Conservation (phyloP, 1,140 invertebrate species). For the Spodoptera frugiperda region DNA sequence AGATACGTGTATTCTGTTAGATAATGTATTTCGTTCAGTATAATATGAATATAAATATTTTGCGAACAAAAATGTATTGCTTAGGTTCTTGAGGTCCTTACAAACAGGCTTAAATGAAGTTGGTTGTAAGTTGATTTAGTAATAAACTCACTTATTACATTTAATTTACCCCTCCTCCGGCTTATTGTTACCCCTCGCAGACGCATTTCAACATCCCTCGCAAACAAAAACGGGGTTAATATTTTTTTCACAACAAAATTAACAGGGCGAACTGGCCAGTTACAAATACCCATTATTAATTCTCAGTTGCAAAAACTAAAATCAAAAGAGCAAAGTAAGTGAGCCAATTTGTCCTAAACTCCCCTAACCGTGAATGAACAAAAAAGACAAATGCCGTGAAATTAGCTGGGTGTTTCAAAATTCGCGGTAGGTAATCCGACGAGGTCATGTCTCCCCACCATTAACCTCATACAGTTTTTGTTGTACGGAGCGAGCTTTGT, state of each 20-base stretch:
- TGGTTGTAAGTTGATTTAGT: slow-evolving; percentile 2
- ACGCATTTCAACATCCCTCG: slow-evolving; percentile 10
- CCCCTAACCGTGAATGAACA: slow-evolving; percentile 44
- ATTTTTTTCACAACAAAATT: slow-evolving; percentile 23
- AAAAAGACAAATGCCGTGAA: slow-evolving; percentile 52
- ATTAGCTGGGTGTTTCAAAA: slow-evolving; percentile 55
- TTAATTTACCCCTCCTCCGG: slow-evolving; percentile 29
- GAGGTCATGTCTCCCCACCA: slow-evolving; percentile 57
- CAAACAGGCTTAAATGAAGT: not conserved
- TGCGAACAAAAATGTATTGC: no score
- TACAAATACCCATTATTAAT: slow-evolving; percentile 38
- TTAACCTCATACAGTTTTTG: slow-evolving; percentile 73
- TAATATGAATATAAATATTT: not conserved
- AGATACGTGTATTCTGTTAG: not conserved
- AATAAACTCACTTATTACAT: not conserved
- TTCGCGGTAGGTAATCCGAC: slow-evolving; percentile 58
- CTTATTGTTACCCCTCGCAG: not conserved
- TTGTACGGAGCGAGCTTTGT: slow-evolving; percentile 63
- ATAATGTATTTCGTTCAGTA: not conserved
- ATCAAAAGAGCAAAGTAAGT: slow-evolving; percentile 43
- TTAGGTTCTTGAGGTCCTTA: no score
- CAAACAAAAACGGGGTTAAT: slow-evolving; percentile 20
- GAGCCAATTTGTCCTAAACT: slow-evolving; percentile 44
- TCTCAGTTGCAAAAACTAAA: slow-evolving; percentile 37
- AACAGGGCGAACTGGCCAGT: slow-evolving; percentile 1